Percentiles rank a stretch among this genome's conserved stretches.
These are phyloP conservation scores for Gallinago undulata DNA, from an alignment of 2,113 vertebrate species.

Conservation along the genomic window DNA sequence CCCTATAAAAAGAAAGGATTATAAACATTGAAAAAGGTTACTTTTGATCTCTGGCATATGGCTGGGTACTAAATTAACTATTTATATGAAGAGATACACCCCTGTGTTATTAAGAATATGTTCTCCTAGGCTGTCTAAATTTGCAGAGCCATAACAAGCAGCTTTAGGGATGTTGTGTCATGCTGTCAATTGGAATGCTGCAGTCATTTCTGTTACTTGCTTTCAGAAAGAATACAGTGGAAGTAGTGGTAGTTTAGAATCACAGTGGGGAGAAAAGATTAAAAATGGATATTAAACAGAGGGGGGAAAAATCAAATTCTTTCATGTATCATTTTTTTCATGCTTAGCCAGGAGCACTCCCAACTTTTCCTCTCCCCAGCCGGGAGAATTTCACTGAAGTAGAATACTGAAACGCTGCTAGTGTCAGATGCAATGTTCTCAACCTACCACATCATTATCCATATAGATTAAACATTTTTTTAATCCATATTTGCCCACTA, in stretches of 20 bases:
- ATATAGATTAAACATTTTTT: neutral
- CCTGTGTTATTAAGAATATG: neutral
- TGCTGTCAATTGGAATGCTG: neutral
- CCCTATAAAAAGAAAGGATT: neutral
- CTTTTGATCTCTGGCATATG: conserved; percentile 2
- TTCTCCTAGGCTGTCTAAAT: conserved; percentile 1
- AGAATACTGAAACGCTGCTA: neutral
- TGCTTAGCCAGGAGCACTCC: neutral
- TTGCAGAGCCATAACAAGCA: neutral
- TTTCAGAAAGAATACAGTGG: neutral
- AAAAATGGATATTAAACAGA: neutral
- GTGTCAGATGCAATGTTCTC: neutral
- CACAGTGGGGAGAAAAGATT: neutral
- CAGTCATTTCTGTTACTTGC: neutral
- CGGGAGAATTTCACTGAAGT: neutral
- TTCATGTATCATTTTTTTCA: neutral
- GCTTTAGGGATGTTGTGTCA: neutral
- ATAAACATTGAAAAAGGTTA: neutral
- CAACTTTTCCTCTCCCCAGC: neutral
- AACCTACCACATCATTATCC: neutral
- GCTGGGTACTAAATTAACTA: conserved; percentile 18
- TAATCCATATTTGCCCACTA: conserved; percentile 40
- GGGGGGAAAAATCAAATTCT: neutral
- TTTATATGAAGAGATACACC: neutral
- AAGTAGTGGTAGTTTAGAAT: neutral